Conservation (phyloP, 2,888 invertebrate genomes). For the Drosophila yooni region DNA sequence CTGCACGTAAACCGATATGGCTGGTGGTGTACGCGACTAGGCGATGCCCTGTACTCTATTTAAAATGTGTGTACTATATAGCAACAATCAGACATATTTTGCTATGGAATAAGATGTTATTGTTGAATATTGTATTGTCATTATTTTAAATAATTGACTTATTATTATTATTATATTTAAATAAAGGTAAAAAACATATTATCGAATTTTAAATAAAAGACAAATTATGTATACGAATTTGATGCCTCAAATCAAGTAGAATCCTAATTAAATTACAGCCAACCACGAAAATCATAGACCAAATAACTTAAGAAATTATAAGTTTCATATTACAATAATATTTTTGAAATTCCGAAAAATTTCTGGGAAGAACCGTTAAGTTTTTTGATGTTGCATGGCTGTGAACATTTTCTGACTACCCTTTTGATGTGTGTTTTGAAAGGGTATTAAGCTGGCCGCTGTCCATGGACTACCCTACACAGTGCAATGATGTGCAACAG, state of each 20-base stretch:
- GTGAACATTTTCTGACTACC: background rate
- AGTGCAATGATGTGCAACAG: constrained; percentile 73
- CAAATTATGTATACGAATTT: background rate
- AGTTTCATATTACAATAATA: background rate
- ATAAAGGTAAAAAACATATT: background rate
- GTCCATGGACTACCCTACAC: constrained; percentile 7
- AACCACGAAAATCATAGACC: no score
- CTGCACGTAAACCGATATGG: background rate
- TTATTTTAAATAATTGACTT: background rate
- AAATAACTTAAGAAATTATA: background rate
- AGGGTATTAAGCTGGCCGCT: constrained; percentile 2
- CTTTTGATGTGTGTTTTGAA: background rate
- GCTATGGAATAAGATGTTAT: background rate
- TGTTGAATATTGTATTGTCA: background rate
- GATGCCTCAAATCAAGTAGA: background rate
- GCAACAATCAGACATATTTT: background rate
- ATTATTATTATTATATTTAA: background rate
- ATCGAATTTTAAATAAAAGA: background rate
- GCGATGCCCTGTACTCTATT: background rate
- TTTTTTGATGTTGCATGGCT: background rate
- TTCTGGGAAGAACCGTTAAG: background rate
- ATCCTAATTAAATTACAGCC: background rate
- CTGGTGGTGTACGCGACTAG: background rate
- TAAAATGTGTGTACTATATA: background rate
- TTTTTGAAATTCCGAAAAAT: background rate